Base-by-base conservation (phyloP, 37 sponge, comb jelly and placozoan species). In the Theonella swinhoei region DNA sequence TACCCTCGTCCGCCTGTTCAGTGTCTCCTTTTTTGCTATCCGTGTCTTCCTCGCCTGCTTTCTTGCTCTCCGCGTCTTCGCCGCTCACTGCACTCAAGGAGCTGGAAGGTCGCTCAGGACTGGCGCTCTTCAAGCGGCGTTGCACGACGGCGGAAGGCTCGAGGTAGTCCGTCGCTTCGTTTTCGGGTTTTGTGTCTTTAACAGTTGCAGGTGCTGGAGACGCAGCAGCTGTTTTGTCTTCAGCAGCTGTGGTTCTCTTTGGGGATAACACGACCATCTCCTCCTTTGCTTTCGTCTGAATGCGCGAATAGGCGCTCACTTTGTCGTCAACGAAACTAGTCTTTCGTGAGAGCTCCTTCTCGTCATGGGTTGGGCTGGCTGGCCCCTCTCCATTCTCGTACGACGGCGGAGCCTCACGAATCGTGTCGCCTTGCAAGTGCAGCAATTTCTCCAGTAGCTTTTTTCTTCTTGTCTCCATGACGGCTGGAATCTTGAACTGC, bases 401-500 rank as follows among this genome's bases (percentile, higher is more conserved):
- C 19, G 22, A 23, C 24, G 82, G 81, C 24, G 76, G 81, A 2
- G 39, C 28, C 42, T 74, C 85, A 37, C 70, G 68, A 17, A 73
- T 43, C 1, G 85, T 64, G 59, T 83, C 89, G 0, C 89, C 89
- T 31, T 84, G 80, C 40, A 80, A 39, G 1, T 39, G 59, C 0
- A 73, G 41, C 0, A 89, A 80, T 28, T 38, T 61, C 38, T 78
- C 72, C 75, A 89, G 43, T 29, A 89, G 68, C 26, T 78, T 78
- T 59, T 79, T 72, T 32, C 89, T 72, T 35, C 79, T 72, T 3
- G 79, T 34, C 79, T 89, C 89, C 20, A 83, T 54, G 26, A 89
- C 80, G n/a, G 89, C 80, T 14, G 89, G 80, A 0, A 89, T 81
- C 64, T 79, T 89, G 68, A 70, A 74, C 31, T 75, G 71, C 23